Conservation (phyloP, 2,888 invertebrate species). For the Catocala nupta region DNA sequence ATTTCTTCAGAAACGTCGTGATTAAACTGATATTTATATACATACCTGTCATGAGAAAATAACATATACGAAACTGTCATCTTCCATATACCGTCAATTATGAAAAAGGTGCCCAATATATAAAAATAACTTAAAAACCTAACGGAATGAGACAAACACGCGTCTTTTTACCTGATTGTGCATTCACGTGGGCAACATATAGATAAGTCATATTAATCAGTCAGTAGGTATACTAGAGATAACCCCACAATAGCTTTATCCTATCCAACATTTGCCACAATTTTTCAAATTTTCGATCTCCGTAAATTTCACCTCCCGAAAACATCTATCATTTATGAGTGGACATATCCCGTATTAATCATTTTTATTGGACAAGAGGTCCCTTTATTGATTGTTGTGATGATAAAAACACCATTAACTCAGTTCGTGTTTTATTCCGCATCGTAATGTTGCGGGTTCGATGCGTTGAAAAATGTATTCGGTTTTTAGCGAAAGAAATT, state of each 20-base stretch:
- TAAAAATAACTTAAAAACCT: no score
- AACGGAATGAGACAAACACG: no score
- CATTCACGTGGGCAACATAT: no score
- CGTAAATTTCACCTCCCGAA: conserved; percentile 35
- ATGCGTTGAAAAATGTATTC: conserved; percentile 41
- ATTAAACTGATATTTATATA: no score
- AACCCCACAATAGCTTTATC: not conserved
- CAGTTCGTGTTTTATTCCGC: conserved; percentile 50
- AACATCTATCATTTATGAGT: conserved; percentile 69
- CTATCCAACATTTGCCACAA: conserved; percentile 26
- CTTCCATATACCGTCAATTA: no score
- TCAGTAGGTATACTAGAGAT: no score
- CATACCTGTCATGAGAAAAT: no score
- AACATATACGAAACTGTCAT: no score
- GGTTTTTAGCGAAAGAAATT: conserved; percentile 38
- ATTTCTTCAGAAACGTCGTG: no score
- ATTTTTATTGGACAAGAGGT: conserved; percentile 76
- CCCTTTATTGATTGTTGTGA: conserved; percentile 73
- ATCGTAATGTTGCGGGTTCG: conserved; percentile 47
- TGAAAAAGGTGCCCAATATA: no score
- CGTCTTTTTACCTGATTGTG: no score
- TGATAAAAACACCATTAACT: conserved; percentile 77
- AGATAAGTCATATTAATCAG: no score
- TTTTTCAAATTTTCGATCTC: conserved; percentile 39
- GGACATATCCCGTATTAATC: conserved; percentile 74